Conservation (phyloP, 1,140 invertebrate species). For the Lucilia cuprina region DNA sequence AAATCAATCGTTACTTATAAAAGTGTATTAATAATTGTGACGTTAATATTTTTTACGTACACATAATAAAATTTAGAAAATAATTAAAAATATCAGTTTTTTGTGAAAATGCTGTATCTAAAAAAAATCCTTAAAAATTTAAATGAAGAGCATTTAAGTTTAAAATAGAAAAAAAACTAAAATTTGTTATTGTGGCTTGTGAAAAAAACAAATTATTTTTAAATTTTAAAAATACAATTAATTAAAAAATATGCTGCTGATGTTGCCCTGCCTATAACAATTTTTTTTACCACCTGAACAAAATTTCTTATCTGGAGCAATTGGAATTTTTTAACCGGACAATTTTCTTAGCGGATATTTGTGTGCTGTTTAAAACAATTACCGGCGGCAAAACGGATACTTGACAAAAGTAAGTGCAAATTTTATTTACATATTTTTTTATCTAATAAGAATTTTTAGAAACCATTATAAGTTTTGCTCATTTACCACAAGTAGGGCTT, state of each 20-base stretch:
- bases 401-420: background rate
- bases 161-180: no score
- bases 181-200: no score
- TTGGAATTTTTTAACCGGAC: background rate
- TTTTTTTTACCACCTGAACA: background rate
- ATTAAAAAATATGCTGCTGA: no score
- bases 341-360: background rate
- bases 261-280: background rate
- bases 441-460: background rate
- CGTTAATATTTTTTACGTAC: no score
- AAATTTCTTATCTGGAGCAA: background rate
- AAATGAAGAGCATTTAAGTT: no score
- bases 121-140: no score
- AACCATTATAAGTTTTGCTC: no score
- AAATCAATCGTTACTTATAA: background rate
- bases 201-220: background rate
- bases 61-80: no score
- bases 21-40: background rate
- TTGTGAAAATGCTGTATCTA: no score
- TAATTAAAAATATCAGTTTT: no score
- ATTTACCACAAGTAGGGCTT: no score
- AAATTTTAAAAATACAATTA: background rate
- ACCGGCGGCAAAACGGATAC: conserved; percentile 9
- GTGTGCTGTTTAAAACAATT: background rate
- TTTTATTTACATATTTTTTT: background rate